These are phyloP conservation scores for Proteles cristata DNA, from an alignment of 2,113 vertebrate species.

Conservation along the genomic window DNA sequence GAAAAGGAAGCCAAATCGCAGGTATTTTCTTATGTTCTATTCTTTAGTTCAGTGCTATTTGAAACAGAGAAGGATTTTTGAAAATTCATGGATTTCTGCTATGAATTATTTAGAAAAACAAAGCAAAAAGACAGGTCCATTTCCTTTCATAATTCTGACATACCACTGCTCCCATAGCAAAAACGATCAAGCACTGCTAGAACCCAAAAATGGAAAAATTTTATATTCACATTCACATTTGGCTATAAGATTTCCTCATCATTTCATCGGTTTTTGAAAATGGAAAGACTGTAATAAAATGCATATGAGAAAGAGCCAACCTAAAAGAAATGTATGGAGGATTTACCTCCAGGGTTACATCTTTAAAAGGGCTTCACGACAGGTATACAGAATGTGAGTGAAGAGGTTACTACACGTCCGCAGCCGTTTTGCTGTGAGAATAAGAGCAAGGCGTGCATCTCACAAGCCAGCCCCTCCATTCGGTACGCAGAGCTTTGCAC, in stretches of 20 bases:
- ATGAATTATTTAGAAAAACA: slow-evolving; percentile 48
- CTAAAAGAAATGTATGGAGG: not conserved
- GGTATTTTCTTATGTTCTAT: not conserved
- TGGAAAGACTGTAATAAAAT: not conserved
- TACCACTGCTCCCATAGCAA: not conserved
- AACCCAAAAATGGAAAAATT: not conserved
- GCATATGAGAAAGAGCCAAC: not conserved
- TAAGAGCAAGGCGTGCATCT: not conserved
- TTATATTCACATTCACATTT: not conserved
- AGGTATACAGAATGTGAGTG: not conserved
- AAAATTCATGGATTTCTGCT: slow-evolving; percentile 25
- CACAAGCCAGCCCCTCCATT: not conserved
- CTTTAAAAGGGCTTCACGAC: not conserved
- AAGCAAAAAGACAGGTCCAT: slow-evolving; percentile 26
- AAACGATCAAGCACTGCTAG: not conserved
- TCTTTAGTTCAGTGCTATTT: not conserved
- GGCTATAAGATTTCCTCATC: not conserved
- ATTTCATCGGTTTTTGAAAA: not conserved
- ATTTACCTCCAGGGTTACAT: not conserved
- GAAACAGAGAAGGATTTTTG: slow-evolving; percentile 8
- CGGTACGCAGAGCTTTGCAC: not conserved
- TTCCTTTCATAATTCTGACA: slow-evolving; percentile 1
- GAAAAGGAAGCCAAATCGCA: not conserved
- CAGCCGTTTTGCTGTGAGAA: not conserved
- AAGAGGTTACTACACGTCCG: not conserved